Evolutionary conservation across 2,113 vertebrate genomes (phyloP).

Genomic region (Platysternon megacephalum): DNA sequence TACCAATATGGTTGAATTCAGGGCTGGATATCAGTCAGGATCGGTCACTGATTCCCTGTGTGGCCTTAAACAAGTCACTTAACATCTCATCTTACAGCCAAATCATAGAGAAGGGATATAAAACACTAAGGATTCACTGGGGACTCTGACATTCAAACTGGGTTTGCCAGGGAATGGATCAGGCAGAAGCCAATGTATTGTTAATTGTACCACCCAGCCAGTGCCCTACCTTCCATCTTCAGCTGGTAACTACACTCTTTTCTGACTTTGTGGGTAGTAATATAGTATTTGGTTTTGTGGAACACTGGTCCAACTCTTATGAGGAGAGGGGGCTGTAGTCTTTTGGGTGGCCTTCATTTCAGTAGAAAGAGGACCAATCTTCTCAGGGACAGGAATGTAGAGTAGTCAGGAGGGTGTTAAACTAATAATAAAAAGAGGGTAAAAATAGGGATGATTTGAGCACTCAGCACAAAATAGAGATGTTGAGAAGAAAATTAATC

Average conservation of each 20-base stretch:
- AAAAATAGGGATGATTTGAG: no score
- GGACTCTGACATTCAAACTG: neutral
- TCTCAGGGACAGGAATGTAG: no score
- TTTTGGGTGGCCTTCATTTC: no score
- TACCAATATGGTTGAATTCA: neutral
- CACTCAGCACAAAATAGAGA: no score
- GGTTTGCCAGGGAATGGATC: neutral
- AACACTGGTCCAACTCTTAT: no score
- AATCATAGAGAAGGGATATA: neutral
- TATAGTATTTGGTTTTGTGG: neutral
- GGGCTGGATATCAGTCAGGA: neutral
- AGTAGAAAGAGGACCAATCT: no score
- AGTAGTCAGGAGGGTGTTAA: no score
- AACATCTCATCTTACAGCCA: neutral
- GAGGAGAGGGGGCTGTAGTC: no score
- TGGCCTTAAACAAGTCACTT: neutral
- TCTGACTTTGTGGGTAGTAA: neutral
- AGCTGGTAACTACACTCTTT: neutral
- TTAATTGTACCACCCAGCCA: neutral
- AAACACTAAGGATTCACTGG: neutral
- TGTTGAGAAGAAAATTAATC: no score
- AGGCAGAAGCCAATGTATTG: neutral
- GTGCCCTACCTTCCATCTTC: neutral
- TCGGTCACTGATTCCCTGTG: neutral
- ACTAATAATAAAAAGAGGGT: no score